These are phyloP conservation scores for Hirundo rustica DNA, from an alignment of 2,797 vertebrate genomes.

Conservation along the genomic window DNA sequence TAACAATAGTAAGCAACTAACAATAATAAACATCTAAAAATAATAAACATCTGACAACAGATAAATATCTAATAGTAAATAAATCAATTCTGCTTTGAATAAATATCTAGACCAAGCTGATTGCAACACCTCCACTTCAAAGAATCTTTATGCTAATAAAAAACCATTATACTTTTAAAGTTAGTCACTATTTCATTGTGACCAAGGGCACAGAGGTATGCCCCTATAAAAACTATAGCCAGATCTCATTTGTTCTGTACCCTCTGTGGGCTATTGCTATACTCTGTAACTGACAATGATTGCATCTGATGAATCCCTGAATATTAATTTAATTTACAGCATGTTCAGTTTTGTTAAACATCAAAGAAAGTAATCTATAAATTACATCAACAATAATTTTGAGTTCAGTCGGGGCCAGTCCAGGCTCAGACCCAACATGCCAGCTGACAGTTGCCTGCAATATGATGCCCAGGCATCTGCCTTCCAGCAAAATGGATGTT, in stretches of 20 bases:
- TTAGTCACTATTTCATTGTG: neutral
- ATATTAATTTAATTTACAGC: constrained; percentile 11
- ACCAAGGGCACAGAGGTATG: neutral
- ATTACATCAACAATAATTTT: neutral
- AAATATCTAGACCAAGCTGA: neutral
- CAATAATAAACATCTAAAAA: neutral
- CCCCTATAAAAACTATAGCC: neutral
- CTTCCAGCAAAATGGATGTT: neutral
- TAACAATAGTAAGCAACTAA: neutral
- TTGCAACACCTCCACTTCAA: neutral
- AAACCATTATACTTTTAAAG: neutral
- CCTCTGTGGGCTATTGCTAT: neutral
- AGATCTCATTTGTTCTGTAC: neutral
- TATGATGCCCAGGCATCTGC: neutral
- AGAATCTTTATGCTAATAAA: neutral
- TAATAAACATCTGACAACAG: neutral
- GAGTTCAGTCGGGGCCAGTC: neutral
- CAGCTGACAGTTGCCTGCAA: neutral
- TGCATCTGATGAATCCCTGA: neutral
- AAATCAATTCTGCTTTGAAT: neutral
- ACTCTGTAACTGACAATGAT: neutral
- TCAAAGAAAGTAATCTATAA: neutral
- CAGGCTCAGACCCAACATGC: neutral
- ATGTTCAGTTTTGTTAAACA: neutral
- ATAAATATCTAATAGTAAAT: neutral